These are phyloP conservation scores for Glyptemys insculpta DNA, from an alignment of 2,797 vertebrate genomes.

Conservation along the genomic window DNA sequence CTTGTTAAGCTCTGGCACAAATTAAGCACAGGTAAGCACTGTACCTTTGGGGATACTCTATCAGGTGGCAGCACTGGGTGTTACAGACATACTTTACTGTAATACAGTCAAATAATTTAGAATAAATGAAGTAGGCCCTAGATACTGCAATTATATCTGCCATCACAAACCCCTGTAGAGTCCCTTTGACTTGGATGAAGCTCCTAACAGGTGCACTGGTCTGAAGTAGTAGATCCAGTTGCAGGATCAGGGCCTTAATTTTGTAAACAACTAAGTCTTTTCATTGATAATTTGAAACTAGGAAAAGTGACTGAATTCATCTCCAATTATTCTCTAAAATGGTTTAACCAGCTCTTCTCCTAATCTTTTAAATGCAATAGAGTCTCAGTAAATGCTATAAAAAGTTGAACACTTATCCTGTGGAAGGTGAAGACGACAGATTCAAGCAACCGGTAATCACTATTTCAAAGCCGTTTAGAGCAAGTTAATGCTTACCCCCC, in stretches of 20 bases:
- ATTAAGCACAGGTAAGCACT: background rate
- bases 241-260: background rate
- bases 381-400: background rate
- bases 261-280: background rate
- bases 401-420: background rate
- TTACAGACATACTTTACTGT: background rate
- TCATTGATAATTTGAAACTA: background rate
- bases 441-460: background rate
- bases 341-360: background rate
- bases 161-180: background rate
- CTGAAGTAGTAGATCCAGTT: background rate
- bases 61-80: background rate
- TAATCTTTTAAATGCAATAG: background rate
- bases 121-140: background rate
- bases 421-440: background rate
- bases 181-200: background rate
- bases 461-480: conserved; percentile 7
- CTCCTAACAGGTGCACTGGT: background rate
- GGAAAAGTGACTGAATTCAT: background rate
- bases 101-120: background rate
- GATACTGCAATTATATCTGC: background rate
- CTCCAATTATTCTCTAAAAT: background rate
- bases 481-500: background rate
- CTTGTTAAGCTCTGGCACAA: no score
- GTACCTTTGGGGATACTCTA: background rate